These are phyloP conservation scores for Drosophila hawaiiensis DNA, from an alignment of 2,888 invertebrate species.

Conservation along the genomic window DNA sequence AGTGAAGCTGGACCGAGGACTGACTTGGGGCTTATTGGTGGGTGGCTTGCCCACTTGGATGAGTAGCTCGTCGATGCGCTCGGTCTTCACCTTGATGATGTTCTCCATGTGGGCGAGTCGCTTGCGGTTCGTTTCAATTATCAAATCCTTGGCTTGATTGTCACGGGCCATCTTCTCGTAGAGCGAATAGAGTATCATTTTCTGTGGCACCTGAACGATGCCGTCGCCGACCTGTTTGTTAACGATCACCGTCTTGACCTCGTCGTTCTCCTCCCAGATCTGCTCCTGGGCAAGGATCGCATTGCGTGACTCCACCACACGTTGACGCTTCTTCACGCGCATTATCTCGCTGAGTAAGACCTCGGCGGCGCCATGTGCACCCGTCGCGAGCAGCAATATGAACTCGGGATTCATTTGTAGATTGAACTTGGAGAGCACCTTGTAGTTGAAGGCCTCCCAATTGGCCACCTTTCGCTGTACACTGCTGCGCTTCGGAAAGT, in stretches of 20 bases:
- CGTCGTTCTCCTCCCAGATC: constrained; percentile 80
- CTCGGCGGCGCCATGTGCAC: constrained; percentile 89
- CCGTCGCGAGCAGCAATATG: constrained; percentile 88
- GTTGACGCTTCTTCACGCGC: constrained; percentile 62
- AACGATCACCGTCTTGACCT: constrained; percentile 79
- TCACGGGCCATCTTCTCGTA: constrained; percentile 78
- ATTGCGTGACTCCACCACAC: constrained; percentile 50
- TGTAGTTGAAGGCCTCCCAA: constrained; percentile 92
- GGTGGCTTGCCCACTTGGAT: constrained; percentile 70
- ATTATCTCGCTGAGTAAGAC: constrained; percentile 86
- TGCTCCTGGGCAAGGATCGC: constrained; percentile 68
- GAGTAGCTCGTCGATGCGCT: constrained; percentile 82
- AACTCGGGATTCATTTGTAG: constrained; percentile 78
- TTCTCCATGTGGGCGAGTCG: constrained; percentile 80
- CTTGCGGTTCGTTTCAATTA: constrained; percentile 51
- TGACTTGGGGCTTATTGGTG: constrained; percentile 8
- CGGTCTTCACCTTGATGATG: constrained; percentile 77
- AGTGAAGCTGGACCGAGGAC: constrained; percentile 15
- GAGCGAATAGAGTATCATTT: constrained; percentile 84
- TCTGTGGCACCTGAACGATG: constrained; percentile 84
- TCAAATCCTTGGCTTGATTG: constrained; percentile 70
- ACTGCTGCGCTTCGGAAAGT: constrained; percentile 90
- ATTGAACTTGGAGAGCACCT: constrained; percentile 89
- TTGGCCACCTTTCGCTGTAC: constrained; percentile 90
- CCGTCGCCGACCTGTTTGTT: constrained; percentile 83